Conservation (phyloP, 2,888 invertebrate species). For the Lasioglossum leucozonium region DNA sequence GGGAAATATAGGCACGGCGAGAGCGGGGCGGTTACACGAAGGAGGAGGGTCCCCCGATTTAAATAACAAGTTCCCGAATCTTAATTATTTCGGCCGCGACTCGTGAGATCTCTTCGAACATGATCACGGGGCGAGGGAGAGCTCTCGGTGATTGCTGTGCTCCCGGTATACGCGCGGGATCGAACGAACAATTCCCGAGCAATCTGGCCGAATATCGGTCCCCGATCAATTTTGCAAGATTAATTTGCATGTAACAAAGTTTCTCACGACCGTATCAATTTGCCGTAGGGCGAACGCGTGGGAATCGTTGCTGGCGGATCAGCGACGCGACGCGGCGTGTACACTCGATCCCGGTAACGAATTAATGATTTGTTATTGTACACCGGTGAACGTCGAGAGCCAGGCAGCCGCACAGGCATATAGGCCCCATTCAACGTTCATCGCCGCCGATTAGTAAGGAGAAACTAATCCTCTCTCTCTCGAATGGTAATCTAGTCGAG, state of each 20-base stretch:
- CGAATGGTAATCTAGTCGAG: conserved; percentile 9
- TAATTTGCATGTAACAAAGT: conserved; percentile 11
- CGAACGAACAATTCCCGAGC: not conserved
- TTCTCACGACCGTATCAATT: conserved; percentile 4
- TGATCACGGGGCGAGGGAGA: not conserved
- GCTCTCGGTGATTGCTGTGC: not conserved
- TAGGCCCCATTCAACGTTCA: not conserved
- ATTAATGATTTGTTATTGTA: conserved; percentile 22
- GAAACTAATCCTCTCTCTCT: conserved; percentile 31
- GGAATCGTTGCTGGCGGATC: not conserved
- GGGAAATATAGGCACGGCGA: conserved; percentile 1
- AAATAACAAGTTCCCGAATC: conserved; percentile 35
- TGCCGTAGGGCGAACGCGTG: not conserved
- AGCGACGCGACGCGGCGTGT: not conserved
- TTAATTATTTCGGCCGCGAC: conserved; percentile 28
- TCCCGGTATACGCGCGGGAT: not conserved
- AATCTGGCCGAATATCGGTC: conserved; percentile 2
- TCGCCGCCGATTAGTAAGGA: conserved; percentile 24
- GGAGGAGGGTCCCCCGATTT: conserved; percentile 44
- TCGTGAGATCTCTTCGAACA: not conserved
- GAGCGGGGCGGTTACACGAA: conserved; percentile 9
- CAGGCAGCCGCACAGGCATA: not conserved
- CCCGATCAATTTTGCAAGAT: conserved; percentile 12
- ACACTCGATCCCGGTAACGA: not conserved
- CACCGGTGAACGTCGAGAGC: not conserved